Conservation (phyloP, 2,113 vertebrate genomes). For the Sturnus vulgaris region DNA sequence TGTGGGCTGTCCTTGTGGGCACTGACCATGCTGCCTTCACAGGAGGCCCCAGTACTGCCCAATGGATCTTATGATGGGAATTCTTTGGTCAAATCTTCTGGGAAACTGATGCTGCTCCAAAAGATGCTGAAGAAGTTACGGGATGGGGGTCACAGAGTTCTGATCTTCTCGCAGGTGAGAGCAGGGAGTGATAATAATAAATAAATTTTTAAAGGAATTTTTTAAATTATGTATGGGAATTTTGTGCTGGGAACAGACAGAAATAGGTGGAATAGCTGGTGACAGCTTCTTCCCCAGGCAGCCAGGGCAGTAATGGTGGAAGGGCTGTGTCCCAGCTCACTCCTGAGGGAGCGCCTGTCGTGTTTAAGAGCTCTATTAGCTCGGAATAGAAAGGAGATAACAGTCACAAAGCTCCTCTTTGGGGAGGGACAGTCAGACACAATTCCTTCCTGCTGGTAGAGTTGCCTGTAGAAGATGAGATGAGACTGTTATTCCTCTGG, state of each 20-base stretch:
- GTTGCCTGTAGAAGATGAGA: not conserved
- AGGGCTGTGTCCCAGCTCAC: not conserved
- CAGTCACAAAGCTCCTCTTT: not conserved
- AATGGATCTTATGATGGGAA: constrained; percentile 97
- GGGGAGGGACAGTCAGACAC: not conserved
- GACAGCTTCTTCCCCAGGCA: not conserved
- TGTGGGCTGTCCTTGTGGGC: accelerated
- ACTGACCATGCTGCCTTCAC: not conserved
- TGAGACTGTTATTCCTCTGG: accelerated
- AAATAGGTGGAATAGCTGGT: not conserved
- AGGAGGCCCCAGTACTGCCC: constrained; percentile 93
- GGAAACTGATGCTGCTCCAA: constrained; percentile 94
- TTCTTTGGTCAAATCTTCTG: constrained; percentile 93
- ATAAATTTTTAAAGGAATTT: not conserved
- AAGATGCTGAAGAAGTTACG: constrained; percentile 96
- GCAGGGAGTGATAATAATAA: not conserved
- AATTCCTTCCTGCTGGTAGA: not conserved
- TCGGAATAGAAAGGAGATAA: not conserved
- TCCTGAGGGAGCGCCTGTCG: not conserved
- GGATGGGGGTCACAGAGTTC: constrained; percentile 91
- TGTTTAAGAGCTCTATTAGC: not conserved
- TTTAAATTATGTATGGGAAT: not conserved
- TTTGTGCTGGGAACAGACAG: not conserved
- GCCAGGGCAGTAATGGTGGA: not conserved
- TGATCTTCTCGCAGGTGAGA: constrained; percentile 95